Base-by-base conservation (phyloP, 2,113 vertebrate genomes). In the Marmota monax region DNA sequence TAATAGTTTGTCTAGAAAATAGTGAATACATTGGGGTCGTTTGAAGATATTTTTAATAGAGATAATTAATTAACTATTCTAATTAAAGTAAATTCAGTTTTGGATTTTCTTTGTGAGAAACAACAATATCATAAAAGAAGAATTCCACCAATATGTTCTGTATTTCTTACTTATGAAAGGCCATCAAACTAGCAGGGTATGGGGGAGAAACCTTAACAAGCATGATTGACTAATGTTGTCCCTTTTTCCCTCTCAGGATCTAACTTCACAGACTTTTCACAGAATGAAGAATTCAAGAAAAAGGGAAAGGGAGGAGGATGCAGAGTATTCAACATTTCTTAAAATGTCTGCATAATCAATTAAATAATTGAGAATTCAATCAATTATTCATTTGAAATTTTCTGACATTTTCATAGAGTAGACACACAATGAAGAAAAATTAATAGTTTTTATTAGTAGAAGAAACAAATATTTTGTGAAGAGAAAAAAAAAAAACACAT, bases 381-480 rank as follows among this genome's bases (percentile, higher is more conserved):
- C 39, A 91, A 48, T 48, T 63, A 91, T 61, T 79, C 2, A 58
- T 96, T 96, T 96, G 96, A 97, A 98, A 97, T 98, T 96, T 98
- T 95, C 97, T 96, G 97, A 92, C 95, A 97, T 96, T 96, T 87
- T 96, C 87, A 96, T 95, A 90, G 34, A 94, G 69, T 89, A 88
- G 94, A 95, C 87, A 97, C 92, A 97, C 93, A 93, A 96, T 65
- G 95, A 80, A 78, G 85, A 93, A 90, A 89, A 53, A 88, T 17
- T 53, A 63, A 96, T 85, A 95, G 96, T 96, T 96, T 98, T 91
- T 74, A 95, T 98, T 98, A 98, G 98, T 97, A 72, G 95, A 29
- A 84, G 86, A 97, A 98, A 98, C 96, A 98, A 99, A 98, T 98
- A 97, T 95, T 98, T 98, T 97, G 85, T 95, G 84, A 4, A 88